phyloP scores from a whole-genome alignment of 2,113 vertebrate genomes.

The Myotis yumanensis region DNA sequence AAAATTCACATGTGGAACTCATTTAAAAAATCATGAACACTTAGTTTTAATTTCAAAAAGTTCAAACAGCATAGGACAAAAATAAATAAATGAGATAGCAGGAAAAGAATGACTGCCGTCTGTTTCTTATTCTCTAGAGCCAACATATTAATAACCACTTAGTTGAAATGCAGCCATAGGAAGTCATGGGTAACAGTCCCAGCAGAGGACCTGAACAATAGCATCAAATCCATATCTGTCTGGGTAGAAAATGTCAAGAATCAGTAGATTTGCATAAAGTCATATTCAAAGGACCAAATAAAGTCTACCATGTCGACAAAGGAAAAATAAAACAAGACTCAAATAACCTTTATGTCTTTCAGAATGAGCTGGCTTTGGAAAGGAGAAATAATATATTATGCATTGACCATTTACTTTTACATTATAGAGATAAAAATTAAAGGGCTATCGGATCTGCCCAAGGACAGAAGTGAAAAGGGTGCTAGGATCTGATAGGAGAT shows the following conservation, averaged over 20 bases:
- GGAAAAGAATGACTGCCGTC: background rate
- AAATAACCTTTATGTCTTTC: background rate
- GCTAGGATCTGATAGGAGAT: background rate
- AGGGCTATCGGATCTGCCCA: background rate
- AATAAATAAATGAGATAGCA: background rate
- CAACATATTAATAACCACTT: background rate
- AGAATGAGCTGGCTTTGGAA: background rate
- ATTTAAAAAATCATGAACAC: background rate
- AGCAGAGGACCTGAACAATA: background rate
- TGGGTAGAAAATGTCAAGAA: background rate
- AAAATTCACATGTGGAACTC: constrained; percentile 29
- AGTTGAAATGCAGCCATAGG: background rate
- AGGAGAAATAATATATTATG: background rate
- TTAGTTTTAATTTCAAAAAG: constrained; percentile 45
- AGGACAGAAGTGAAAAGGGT: background rate
- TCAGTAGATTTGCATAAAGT: background rate
- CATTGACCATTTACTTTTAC: background rate
- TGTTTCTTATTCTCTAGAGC: background rate
- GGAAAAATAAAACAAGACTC: background rate
- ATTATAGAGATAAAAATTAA: background rate
- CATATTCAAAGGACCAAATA: background rate
- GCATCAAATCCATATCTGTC: background rate
- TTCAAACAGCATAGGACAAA: background rate
- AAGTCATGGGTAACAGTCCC: background rate
- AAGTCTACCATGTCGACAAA: background rate